Conservation (phyloP, 2,113 vertebrate genomes). For the Rhombomys opimus region DNA sequence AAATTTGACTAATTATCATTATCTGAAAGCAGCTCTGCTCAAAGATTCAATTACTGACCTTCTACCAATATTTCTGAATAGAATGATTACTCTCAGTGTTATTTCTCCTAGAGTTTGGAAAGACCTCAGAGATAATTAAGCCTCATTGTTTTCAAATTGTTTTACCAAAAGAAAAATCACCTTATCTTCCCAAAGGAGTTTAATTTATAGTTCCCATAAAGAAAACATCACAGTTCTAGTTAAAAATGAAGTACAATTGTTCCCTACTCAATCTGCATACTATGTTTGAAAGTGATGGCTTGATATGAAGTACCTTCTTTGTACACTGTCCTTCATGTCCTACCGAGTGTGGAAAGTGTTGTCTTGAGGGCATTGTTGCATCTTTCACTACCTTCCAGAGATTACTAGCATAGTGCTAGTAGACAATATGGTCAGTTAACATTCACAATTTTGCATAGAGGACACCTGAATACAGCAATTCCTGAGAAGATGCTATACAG, state of each 20-base stretch:
- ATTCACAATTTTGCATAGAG: neutral
- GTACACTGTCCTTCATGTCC: neutral
- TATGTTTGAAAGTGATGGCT: neutral
- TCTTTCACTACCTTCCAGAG: neutral
- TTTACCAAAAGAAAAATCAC: conserved; percentile 21
- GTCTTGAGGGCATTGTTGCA: neutral
- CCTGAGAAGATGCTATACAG: neutral
- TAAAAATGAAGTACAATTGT: neutral
- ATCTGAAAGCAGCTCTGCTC: conserved; percentile 34
- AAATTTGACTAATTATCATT: conserved; percentile 66
- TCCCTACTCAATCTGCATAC: neutral
- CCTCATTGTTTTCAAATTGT: conserved; percentile 33
- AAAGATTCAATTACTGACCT: conserved; percentile 55
- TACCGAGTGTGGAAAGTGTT: neutral
- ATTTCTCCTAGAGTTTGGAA: conserved; percentile 4
- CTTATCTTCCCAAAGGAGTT: neutral
- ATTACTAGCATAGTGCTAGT: neutral
- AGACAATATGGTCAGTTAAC: neutral
- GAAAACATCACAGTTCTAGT: neutral
- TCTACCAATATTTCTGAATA: conserved; percentile 52
- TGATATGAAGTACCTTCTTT: neutral
- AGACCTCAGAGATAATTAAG: conserved; percentile 55
- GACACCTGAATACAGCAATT: neutral
- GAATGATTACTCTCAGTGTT: neutral
- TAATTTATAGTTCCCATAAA: conserved; percentile 44